Conservation (phyloP, 2,113 vertebrate genomes). For the Morone saxatilis region DNA sequence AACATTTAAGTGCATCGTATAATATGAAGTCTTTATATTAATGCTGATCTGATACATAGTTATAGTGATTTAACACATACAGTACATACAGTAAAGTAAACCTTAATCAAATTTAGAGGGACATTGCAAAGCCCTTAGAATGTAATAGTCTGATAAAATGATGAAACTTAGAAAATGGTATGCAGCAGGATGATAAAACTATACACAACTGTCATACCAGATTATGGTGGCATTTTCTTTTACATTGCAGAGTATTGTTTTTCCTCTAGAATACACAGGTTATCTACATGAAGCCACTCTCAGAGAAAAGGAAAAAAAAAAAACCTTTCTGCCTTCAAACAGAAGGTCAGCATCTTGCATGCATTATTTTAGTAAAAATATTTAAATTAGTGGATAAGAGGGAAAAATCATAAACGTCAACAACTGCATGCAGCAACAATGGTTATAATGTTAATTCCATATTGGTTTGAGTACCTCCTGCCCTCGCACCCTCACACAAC, state of each 20-base stretch:
- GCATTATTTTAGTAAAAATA: slow-evolving; percentile 81
- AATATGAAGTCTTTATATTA: slow-evolving; percentile 86
- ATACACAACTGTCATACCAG: slow-evolving; percentile 79
- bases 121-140: slow-evolving; percentile 86
- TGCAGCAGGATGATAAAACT: slow-evolving; percentile 81
- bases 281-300: slow-evolving; percentile 80
- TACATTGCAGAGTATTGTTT: slow-evolving; percentile 70
- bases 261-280: slow-evolving; percentile 72
- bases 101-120: slow-evolving; percentile 79
- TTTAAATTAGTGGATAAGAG: slow-evolving; percentile 61
- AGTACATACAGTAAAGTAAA: slow-evolving; percentile 76
- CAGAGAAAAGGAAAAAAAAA: slow-evolving; percentile 53
- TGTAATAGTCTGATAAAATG: slow-evolving; percentile 72
- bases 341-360: slow-evolving; percentile 83
- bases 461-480: slow-evolving; percentile 81
- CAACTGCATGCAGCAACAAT: slow-evolving; percentile 94
- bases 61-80: slow-evolving; percentile 76
- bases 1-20: slow-evolving; percentile 94
- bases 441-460: slow-evolving; percentile 86
- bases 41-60: slow-evolving; percentile 73
- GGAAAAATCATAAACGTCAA: slow-evolving; percentile 85
- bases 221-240: slow-evolving; percentile 68
- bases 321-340: slow-evolving; percentile 76
- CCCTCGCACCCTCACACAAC: slow-evolving; percentile 84
- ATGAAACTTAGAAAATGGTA: slow-evolving; percentile 69